Percentiles rank a stretch among this genome's conserved stretches.
Evolutionary conservation across 2,113 vertebrate species (phyloP).

Genomic region (Gymnarchus niloticus): DNA sequence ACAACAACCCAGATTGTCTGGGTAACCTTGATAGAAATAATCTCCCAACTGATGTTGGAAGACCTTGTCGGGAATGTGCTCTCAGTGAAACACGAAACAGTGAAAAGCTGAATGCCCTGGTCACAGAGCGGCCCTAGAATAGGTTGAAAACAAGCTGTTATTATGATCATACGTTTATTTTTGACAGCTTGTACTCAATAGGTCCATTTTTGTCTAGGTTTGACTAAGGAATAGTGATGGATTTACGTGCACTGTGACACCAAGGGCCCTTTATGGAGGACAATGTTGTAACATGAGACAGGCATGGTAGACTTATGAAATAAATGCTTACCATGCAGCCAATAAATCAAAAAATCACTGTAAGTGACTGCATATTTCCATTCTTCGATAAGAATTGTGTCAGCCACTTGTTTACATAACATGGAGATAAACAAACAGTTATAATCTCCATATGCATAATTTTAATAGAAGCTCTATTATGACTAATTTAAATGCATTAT

Average conservation of each 20-base stretch:
- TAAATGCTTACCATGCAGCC: not conserved
- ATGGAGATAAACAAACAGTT: not conserved
- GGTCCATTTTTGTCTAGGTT: not conserved
- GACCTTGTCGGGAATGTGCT: not conserved
- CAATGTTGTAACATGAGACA: no score
- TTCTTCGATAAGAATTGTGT: not conserved
- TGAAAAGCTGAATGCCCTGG: not conserved
- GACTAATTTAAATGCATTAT: slow-evolving; percentile 1
- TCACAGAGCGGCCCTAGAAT: not conserved
- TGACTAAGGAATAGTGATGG: not conserved
- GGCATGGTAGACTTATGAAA: not conserved
- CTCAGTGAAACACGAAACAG: not conserved
- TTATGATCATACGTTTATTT: not conserved
- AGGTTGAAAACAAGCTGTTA: not conserved
- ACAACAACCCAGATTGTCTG: not conserved
- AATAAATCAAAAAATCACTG: not conserved
- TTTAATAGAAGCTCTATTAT: not conserved
- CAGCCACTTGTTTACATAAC: not conserved
- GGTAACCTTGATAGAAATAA: not conserved
- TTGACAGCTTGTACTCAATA: not conserved
- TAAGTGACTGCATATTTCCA: not conserved
- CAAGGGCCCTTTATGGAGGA: not conserved
- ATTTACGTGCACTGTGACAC: not conserved
- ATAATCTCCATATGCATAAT: not conserved
- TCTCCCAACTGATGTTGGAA: not conserved